phyloP scores from a whole-genome alignment of 2,113 vertebrate species.

The Oxyura jamaicensis region DNA sequence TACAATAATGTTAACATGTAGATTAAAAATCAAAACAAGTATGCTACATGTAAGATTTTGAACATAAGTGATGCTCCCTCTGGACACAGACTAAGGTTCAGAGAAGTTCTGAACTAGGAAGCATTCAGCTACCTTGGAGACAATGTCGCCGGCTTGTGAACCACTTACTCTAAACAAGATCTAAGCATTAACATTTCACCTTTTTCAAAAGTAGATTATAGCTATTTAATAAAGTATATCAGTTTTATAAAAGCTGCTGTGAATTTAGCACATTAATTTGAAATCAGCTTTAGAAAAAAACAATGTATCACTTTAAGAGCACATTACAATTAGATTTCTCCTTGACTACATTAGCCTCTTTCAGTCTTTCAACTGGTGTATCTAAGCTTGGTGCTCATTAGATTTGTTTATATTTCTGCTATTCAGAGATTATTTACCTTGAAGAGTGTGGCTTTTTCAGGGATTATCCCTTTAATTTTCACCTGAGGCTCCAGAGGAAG shows the following conservation, averaged over 20 bases:
- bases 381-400: background rate
- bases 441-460: conserved; percentile 95
- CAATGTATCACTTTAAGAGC: background rate
- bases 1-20: fast-evolving
- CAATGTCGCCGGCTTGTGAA: background rate
- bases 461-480: conserved; percentile 93
- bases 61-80: background rate
- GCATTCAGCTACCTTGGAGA: background rate
- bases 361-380: background rate
- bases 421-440: conserved; percentile 81
- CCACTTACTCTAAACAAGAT: background rate
- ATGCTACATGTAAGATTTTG: background rate
- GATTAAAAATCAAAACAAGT: background rate
- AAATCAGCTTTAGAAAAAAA: background rate
- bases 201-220: background rate
- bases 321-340: background rate
- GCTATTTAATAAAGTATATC: background rate
- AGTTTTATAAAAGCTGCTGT: background rate
- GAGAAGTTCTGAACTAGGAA: background rate
- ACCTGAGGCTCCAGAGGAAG: conserved; percentile 96
- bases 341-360: fast-evolving
- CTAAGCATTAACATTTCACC: too few relatives aligned
- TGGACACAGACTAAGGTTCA: background rate
- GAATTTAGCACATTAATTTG: background rate
- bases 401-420: background rate